Evolutionary conservation across 2,888 invertebrate species (phyloP).

Genomic region (Drosophila macrospina): DNA sequence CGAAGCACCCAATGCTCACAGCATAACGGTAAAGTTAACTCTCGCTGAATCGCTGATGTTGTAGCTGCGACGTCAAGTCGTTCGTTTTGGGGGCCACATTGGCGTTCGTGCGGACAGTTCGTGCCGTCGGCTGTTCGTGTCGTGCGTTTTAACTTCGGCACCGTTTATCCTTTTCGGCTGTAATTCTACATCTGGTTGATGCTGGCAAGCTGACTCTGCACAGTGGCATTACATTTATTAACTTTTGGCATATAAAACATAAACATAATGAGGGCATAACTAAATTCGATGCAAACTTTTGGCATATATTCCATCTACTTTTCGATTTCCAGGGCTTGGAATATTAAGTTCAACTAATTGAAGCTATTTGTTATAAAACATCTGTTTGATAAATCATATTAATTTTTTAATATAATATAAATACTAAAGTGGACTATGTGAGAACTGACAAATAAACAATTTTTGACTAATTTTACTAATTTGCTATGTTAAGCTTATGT

Average conservation of each 20-base stretch:
- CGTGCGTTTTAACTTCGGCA: constrained; percentile 61
- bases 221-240: constrained; percentile 38
- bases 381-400: neutral
- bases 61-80: constrained; percentile 16
- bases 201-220: constrained; percentile 42
- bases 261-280: neutral
- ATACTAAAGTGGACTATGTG: no score
- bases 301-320: no score
- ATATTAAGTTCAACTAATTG: no score
- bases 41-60: constrained; percentile 64
- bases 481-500: no score
- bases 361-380: no score
- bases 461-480: no score
- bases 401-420: no score
- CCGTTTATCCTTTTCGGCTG: constrained; percentile 61
- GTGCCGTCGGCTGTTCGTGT: constrained; percentile 39
- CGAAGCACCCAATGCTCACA: constrained; percentile 79
- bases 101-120: constrained; percentile 22
- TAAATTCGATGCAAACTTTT: no score
- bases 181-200: constrained; percentile 47
- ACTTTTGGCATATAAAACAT: neutral
- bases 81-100: constrained; percentile 33
- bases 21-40: constrained; percentile 77
- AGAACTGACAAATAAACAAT: no score
- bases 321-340: no score